These are phyloP conservation scores for Paedocypris micromegethes DNA, from an alignment of 2,797 vertebrate genomes.

Conservation along the genomic window DNA sequence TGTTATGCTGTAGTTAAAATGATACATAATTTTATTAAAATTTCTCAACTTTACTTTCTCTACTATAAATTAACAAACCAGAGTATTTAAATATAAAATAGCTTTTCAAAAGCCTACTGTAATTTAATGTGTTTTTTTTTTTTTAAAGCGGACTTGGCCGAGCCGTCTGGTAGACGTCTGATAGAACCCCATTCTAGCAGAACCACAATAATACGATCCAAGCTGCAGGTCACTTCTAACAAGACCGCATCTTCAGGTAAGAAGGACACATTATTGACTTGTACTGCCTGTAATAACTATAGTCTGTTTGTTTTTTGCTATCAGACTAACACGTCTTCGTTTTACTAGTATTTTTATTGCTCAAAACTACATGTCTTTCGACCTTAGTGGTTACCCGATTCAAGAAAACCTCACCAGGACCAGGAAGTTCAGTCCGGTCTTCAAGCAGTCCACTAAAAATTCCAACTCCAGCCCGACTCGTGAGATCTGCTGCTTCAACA, in stretches of 20 bases:
- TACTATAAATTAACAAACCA: too few relatives aligned
- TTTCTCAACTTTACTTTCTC: too few relatives aligned
- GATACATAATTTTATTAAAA: too few relatives aligned
- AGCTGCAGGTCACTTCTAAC: constrained; percentile 44
- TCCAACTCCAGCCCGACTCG: constrained; percentile 38
- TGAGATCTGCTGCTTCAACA: constrained; percentile 17
- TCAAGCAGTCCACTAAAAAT: constrained; percentile 46
- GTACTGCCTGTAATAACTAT: too few relatives aligned
- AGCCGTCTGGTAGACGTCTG: constrained; percentile 26
- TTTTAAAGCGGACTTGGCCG: constrained; percentile 41
- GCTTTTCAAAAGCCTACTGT: too few relatives aligned
- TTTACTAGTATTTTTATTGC: too few relatives aligned
- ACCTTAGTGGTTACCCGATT: constrained; percentile 45
- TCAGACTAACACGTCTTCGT: too few relatives aligned
- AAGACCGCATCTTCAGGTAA: constrained; percentile 55
- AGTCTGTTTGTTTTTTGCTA: not conserved
- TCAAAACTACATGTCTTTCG: constrained; percentile 25
- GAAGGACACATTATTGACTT: constrained; percentile 6
- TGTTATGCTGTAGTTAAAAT: too few relatives aligned
- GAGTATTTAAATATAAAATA: too few relatives aligned
- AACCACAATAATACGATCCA: constrained; percentile 47
- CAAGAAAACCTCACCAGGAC: constrained; percentile 45
- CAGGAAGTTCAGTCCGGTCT: constrained; percentile 39
- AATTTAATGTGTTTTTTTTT: not conserved
- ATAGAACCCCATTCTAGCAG: constrained; percentile 52